Percentiles rank a stretch among this genome's conserved stretches.
Evolutionary conservation across 2,797 vertebrate genomes (phyloP).

Genomic region (Anguilla obscura): DNA sequence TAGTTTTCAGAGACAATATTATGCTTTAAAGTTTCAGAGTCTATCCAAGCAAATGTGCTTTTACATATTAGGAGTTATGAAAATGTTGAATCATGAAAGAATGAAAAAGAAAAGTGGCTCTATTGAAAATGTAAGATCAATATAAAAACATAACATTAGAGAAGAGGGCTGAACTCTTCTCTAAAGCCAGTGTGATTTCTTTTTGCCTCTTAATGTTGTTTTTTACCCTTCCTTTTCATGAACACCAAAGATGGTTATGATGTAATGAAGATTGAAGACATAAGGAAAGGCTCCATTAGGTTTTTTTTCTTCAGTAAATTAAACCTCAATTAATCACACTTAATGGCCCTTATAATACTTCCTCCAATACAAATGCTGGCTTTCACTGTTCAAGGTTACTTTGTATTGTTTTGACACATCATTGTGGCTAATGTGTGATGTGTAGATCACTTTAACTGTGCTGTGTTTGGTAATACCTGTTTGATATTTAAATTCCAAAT

Average conservation of each 20-base stretch:
- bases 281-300: slow-evolving; percentile 69
- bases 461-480: background rate
- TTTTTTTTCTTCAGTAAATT: slow-evolving; percentile 71
- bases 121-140: slow-evolving; percentile 16
- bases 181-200: background rate
- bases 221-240: slow-evolving; percentile 4
- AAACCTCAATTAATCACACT: slow-evolving; percentile 76
- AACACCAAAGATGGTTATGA: slow-evolving; percentile 46
- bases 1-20: background rate
- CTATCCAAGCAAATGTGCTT: background rate
- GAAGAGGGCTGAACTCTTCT: background rate
- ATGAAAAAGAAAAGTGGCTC: background rate
- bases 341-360: slow-evolving; percentile 74
- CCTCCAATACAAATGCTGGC: slow-evolving; percentile 63
- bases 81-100: background rate
- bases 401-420: slow-evolving; percentile 61
- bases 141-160: slow-evolving; percentile 16
- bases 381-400: slow-evolving; percentile 75
- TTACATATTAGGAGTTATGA: slow-evolving; percentile 4
- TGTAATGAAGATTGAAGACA: slow-evolving; percentile 79
- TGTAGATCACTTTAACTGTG: background rate
- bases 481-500: background rate
- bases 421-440: slow-evolving; percentile 4
- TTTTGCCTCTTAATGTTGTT: background rate
- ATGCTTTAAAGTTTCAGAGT: background rate